phyloP scores from a whole-genome alignment of 1,140 invertebrate genomes.

The Pteromalus puparum region DNA sequence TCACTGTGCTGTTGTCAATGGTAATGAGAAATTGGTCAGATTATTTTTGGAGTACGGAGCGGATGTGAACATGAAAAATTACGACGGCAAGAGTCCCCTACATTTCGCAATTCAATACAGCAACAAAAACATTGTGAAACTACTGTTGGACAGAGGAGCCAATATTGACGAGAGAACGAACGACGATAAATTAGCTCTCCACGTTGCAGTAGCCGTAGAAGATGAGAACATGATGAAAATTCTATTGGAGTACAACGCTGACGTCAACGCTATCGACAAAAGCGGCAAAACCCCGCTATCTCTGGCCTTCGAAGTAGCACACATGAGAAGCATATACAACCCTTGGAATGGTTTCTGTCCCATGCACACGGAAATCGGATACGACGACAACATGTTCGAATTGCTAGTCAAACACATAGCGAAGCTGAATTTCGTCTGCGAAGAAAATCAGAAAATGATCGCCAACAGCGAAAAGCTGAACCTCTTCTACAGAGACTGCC shows the following conservation, averaged over 20 bases:
- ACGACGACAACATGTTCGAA: slow-evolving; percentile 28
- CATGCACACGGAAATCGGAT: neutral
- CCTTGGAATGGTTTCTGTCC: slow-evolving; percentile 30
- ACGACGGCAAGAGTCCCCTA: slow-evolving; percentile 22
- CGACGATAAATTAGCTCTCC: neutral
- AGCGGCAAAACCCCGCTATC: slow-evolving; percentile 22
- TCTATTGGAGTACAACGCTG: slow-evolving; percentile 7
- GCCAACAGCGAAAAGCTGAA: neutral
- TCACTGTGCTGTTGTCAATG: neutral
- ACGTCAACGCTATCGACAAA: slow-evolving; percentile 17
- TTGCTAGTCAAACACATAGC: slow-evolving; percentile 28
- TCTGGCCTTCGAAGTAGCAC: slow-evolving; percentile 12
- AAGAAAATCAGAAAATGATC: slow-evolving; percentile 25
- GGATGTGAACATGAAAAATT: neutral
- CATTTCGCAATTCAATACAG: slow-evolving; percentile 31
- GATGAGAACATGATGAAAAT: slow-evolving; percentile 21
- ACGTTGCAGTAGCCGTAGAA: slow-evolving; percentile 21
- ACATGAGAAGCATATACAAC: slow-evolving; percentile 38
- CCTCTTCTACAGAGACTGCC: slow-evolving; percentile 3
- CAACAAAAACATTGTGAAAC: slow-evolving; percentile 20
- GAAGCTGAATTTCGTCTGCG: neutral
- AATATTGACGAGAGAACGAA: slow-evolving; percentile 7
- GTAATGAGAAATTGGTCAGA: slow-evolving; percentile 18
- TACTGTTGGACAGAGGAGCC: slow-evolving; percentile 20
- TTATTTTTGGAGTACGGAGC: slow-evolving; percentile 10